Conservation (phyloP, 1,140 invertebrate species). For the Aphis craccivora region DNA sequence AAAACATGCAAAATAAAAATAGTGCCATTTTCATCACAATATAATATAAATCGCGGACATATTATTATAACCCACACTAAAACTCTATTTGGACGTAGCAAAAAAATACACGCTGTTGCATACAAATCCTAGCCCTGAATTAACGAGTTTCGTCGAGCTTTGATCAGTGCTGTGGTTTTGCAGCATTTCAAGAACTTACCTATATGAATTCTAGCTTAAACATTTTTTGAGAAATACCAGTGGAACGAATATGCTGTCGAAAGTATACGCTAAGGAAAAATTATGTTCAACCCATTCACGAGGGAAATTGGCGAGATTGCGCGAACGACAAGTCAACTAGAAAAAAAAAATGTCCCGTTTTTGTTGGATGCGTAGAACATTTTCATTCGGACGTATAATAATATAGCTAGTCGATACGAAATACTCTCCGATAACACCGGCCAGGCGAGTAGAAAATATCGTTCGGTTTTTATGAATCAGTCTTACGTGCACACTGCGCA, state of each 20-base stretch:
- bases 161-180: background rate
- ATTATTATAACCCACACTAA: too few relatives aligned
- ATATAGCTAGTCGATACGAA: background rate
- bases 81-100: too few relatives aligned
- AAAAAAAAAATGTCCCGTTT: background rate
- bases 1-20: too few relatives aligned
- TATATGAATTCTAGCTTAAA: background rate
- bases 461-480: background rate
- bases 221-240: background rate
- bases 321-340: background rate
- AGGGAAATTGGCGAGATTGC: background rate
- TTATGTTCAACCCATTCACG: background rate
- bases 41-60: too few relatives aligned
- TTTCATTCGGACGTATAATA: background rate
- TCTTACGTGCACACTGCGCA: background rate
- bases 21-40: too few relatives aligned
- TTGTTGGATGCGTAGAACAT: background rate
- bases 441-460: too few relatives aligned
- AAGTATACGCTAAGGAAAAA: background rate
- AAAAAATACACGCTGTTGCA: too few relatives aligned
- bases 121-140: too few relatives aligned
- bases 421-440: background rate
- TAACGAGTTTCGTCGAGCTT: background rate
- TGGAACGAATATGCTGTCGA: background rate
- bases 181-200: background rate